Evolutionary conservation across 2,113 vertebrate species (phyloP), one percentile per base, ranked within the genome.

Genomic region (Chaetura pelagica): DNA sequence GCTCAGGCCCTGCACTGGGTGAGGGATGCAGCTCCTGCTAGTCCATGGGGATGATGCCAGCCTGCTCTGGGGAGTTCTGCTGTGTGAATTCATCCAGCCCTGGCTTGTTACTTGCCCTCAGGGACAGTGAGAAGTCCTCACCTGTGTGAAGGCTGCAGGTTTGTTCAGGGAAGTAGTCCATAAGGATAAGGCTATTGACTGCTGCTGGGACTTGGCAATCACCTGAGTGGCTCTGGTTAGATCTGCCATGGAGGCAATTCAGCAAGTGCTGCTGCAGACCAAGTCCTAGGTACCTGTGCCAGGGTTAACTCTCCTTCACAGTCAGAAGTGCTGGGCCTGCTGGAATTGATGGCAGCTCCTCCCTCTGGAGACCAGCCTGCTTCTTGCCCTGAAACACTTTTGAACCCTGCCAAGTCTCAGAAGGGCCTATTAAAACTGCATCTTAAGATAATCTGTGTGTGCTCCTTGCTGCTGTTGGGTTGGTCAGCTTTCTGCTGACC

Each of bases 1-100:
- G 19, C 57, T 46, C 34, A 2, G 66, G 54, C 40, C 2, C 15
- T 18, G 64, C 35, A 6, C 0, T 6, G 90, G 23, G 49, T 7
- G 0, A 14, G 24, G 24, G 38, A 2, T 18, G 22, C 38, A 23
- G 52, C 59, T 48, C 2, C 4, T 4, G 3, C 13, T 15, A 2
- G 19, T 20, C 34, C 7, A 22, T 15, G 7, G 35, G 7, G 76
- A 8, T 49, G 61, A 32, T 55, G 42, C 48, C 58, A 29, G 35
- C 42, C 35, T 6, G 3, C 7, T 7, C 16, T 8, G 62, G 42
- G 68, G 40, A 23, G 21, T 63, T 55, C 38, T 20, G 29, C 61
- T 34, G 38, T 5, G 24, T 2, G 11, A 61, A 67, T 21, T 86
- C 48, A 32, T 54, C 62, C 34, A 23, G 0, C 8, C 15, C 14